Evolutionary conservation across 2,888 invertebrate genomes (phyloP).

Genomic region (Melangyna quadrimaculata): DNA sequence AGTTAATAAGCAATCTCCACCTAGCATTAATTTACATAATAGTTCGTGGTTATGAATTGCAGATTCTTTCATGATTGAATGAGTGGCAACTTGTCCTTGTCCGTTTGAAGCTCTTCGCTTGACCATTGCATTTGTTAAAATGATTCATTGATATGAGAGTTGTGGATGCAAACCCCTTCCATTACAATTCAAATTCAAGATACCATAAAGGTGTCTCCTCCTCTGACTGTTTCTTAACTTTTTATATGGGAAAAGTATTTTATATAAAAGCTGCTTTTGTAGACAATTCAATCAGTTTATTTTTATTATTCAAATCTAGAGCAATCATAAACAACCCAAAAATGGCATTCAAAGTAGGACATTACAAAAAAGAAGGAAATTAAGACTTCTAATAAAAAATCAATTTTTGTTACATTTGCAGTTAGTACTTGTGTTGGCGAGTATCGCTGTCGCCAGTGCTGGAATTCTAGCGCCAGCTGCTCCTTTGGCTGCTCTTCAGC

Average conservation of each 20-base stretch:
- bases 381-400: neutral
- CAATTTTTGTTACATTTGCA: slow-evolving; percentile 69
- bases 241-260: slow-evolving; percentile 69
- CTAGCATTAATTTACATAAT: slow-evolving; percentile 46
- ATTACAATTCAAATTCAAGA: slow-evolving; percentile 16
- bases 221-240: slow-evolving; percentile 22
- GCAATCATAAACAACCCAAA: slow-evolving; percentile 73
- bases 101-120: slow-evolving; percentile 1
- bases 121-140: slow-evolving; percentile 14
- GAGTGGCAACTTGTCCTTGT: slow-evolving; percentile 44
- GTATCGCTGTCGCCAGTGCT: slow-evolving; percentile 78
- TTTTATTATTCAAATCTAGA: slow-evolving; percentile 79
- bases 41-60: slow-evolving; percentile 33
- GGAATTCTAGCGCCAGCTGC: slow-evolving; percentile 74
- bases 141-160: neutral
- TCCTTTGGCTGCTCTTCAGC: slow-evolving; percentile 74
- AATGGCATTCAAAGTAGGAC: slow-evolving; percentile 80
- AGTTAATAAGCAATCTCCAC: slow-evolving; percentile 33
- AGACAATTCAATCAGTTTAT: slow-evolving; percentile 77
- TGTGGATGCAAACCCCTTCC: slow-evolving; percentile 26
- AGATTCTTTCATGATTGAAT: slow-evolving; percentile 31
- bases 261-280: slow-evolving; percentile 67
- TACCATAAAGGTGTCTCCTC: neutral
- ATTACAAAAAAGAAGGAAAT: slow-evolving; percentile 1
- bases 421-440: slow-evolving; percentile 78